Base-by-base conservation (phyloP, 2,113 vertebrate species). In the Thomomys bottae region DNA sequence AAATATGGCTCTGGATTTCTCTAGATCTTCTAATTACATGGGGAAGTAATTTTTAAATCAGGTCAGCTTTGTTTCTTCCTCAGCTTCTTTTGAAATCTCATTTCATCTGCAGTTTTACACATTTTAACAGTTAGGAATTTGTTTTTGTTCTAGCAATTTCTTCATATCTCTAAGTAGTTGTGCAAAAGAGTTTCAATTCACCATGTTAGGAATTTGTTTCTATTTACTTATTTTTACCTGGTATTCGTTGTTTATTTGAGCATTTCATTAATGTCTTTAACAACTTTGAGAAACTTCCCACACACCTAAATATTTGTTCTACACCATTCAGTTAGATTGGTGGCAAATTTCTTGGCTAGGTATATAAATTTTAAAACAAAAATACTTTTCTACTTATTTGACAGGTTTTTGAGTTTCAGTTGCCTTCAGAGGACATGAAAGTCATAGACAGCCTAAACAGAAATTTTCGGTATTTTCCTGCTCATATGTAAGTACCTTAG, bases 341-440 rank as follows among this genome's bases (percentile, higher is more conserved):
- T 54, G 14, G 2, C 49, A 54, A 17, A 54, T 54, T 54, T 14
- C 49, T 15, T 17, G 15, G 18, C 49, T 17, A 14, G 18, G 49
- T 45, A 45, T 45, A 54, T 15, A 54, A 54, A 49, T 49, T 49
- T 49, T 49, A 49, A 49, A 49, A 49, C 45, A 49, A 49, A 49
- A 40, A 24, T 23, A 73, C 36, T 9, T 38, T 23, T 72, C 6
- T 82, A 10, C 12, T 72, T 80, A 11, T 90, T 5, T 26, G 36
- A 32, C 34, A 90, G 88, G 59, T 54, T 45, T 90, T 90, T 38
- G 79, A 75, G 38, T 90, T 90, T 28, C 70, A 90, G 9, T 83
- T 90, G 59, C 15, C 79, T 64, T 26, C 79, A 26, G 78, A 83
- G 30, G n/a, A 90, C 57, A 90, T 90, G 79, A 38, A 90, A 82